phyloP scores from a whole-genome alignment of 1,140 invertebrate species.

The Brachionus asplanchnoidis region DNA sequence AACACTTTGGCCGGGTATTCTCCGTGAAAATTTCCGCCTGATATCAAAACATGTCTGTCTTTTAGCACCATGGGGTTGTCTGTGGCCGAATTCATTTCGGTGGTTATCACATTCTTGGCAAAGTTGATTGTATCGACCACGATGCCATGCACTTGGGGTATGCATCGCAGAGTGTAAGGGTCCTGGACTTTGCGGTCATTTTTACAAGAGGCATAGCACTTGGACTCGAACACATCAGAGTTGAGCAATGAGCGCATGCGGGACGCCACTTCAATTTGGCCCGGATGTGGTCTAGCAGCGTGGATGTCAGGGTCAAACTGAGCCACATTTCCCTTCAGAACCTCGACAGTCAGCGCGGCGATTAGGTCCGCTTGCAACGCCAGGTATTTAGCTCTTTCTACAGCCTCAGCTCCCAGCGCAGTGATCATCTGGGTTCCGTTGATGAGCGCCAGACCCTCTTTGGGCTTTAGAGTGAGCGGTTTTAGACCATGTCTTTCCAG shows the following conservation, averaged over 20 bases:
- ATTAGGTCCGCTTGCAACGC: constrained; percentile 68
- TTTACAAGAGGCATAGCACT: constrained; percentile 69
- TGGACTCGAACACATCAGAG: constrained; percentile 66
- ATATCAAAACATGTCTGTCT: constrained; percentile 67
- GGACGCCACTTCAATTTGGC: constrained; percentile 65
- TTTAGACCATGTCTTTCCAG: constrained; percentile 62
- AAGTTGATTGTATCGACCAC: constrained; percentile 19
- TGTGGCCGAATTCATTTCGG: constrained; percentile 67
- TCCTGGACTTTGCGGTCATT: constrained; percentile 70
- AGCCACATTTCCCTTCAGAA: constrained; percentile 67
- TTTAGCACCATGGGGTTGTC: constrained; percentile 68
- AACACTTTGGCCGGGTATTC: constrained; percentile 71
- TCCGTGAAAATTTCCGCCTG: constrained; percentile 67
- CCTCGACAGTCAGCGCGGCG: constrained; percentile 68
- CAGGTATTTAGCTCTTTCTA: constrained; percentile 64
- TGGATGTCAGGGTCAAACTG: constrained; percentile 71
- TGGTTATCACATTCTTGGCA: constrained; percentile 45
- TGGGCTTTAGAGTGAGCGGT: constrained; percentile 64
- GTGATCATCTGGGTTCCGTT: constrained; percentile 73
- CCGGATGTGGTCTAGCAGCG: constrained; percentile 65
- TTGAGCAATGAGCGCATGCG: constrained; percentile 65
- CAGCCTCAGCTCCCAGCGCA: constrained; percentile 65
- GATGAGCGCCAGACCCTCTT: constrained; percentile 69
- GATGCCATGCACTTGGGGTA: constrained; percentile 63
- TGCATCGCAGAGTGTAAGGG: constrained; percentile 69